Conservation (phyloP, 2,113 vertebrate species). For the Coreoperca whiteheadi region DNA sequence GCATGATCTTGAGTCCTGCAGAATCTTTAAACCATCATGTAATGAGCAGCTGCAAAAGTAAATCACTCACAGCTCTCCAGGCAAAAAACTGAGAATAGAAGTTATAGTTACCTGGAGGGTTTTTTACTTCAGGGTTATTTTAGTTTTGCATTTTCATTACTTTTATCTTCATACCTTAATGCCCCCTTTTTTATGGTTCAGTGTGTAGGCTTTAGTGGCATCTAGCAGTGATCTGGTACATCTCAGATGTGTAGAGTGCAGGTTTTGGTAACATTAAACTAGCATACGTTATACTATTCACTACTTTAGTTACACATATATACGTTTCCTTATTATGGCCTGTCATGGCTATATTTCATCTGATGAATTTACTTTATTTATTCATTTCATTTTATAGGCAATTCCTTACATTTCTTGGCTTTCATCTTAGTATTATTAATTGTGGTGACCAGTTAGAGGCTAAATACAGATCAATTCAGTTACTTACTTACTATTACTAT, state of each 20-base stretch:
- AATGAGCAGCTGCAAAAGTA: background rate
- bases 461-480: background rate
- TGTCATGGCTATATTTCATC: background rate
- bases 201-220: too few relatives aligned
- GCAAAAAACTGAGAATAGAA: background rate
- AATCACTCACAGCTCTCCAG: slow-evolving; percentile 9
- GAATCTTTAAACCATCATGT: slow-evolving; percentile 11
- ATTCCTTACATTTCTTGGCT: background rate
- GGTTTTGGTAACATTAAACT: background rate
- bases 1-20: background rate
- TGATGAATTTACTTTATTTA: background rate
- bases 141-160: background rate
- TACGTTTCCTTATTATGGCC: background rate
- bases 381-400: background rate
- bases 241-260: background rate
- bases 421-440: background rate
- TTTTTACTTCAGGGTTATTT: background rate
- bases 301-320: background rate
- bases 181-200: too few relatives aligned
- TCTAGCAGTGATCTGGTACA: too few relatives aligned
- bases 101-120: background rate
- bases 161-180: too few relatives aligned
- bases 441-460: background rate
- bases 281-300: background rate
- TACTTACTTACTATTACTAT: background rate